These are phyloP conservation scores for Smutsia gigantea DNA, from an alignment of 2,797 vertebrate species.

Conservation along the genomic window DNA sequence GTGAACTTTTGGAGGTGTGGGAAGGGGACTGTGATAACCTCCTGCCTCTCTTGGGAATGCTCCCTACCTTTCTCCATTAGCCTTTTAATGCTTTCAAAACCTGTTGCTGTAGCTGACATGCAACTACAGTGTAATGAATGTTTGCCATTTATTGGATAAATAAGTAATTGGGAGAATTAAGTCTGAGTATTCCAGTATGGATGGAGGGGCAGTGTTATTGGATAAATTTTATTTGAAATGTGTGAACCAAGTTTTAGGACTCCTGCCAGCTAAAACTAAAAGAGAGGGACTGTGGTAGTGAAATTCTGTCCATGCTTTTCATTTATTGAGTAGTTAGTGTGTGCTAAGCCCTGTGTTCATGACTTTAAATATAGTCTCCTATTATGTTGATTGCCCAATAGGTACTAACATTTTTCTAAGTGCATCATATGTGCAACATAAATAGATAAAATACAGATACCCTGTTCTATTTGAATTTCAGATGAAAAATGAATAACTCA, in stretches of 20 bases:
- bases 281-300: background rate
- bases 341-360: background rate
- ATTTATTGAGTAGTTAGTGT: background rate
- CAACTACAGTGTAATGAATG: background rate
- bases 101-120: background rate
- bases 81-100: background rate
- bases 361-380: background rate
- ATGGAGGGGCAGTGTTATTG: background rate
- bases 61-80: background rate
- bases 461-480: constrained; percentile 43
- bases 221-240: background rate
- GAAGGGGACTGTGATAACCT: background rate
- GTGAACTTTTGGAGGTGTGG: background rate
- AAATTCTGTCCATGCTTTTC: background rate
- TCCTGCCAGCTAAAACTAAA: background rate
- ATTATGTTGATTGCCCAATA: background rate
- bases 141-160: background rate
- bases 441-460: background rate
- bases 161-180: background rate
- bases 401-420: constrained; percentile 11
- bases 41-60: background rate
- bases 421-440: background rate
- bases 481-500: background rate
- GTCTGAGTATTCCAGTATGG: background rate
- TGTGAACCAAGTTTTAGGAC: background rate